Evolutionary conservation across 2,113 vertebrate genomes (phyloP), one percentile per base, ranked within the genome.

Genomic region (Bufo bufo): DNA sequence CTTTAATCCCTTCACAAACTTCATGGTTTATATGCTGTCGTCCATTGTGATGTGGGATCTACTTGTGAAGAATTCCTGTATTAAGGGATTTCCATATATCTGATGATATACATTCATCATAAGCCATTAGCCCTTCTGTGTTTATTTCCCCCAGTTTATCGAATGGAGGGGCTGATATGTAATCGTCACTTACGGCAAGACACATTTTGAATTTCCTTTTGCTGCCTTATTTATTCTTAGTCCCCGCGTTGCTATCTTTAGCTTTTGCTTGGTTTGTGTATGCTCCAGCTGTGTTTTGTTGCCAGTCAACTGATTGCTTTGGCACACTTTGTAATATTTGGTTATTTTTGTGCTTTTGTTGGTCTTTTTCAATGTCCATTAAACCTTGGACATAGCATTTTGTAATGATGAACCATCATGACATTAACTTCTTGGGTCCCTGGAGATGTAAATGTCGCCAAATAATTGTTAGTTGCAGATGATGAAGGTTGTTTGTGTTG

Each of bases 131-230:
- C 8, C 43, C 47, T 13, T 82, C 20, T 54, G 14, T 45, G 45
- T 84, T 83, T 65, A 23, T 83, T 23, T 33, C 63, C 61, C 33
- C 8, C 12, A 66, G 66, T 71, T 54, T 47, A 69, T 33, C 23
- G 19, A 84, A 19, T 63, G 6, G 47, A 69, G 17, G 1, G 56
- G 19, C 49, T 13, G 82, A 72, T 66, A 72, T 72, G 52, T 71
- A 45, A 85, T 56, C 56, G 19, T 56, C 5, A 19, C 54, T 85
- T 85, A 75, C 4, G 23, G 56, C 84, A 59, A 47, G 72, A 75
- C 52, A 59, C 54, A 85, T 75, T 75, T 75, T 75, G n/a, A 17
- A 49, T 85, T 75, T 85, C 71, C 66, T 56, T 85, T 75, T 75
- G 19, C 56, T 83, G 81, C 63, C 0, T 54, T 58, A 59, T 47